Base-by-base conservation (phyloP, 2,888 invertebrate species). In the Helleia helle region DNA sequence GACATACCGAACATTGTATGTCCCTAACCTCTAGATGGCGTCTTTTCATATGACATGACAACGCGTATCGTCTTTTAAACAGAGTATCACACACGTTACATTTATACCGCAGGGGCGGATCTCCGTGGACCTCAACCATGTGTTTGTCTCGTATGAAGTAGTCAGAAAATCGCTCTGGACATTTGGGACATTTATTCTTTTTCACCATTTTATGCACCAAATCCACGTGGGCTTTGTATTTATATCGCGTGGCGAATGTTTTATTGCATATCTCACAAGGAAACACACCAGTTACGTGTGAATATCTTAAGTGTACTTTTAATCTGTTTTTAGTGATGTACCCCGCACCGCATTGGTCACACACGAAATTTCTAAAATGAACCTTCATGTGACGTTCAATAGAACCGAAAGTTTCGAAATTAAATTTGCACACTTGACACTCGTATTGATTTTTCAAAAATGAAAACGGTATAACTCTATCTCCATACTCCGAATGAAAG, bases 301-400 rank as follows among this genome's bases (percentile, higher is more conserved):
- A 63, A 11, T 65, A 66, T 41, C 73, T 71, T 0, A 56, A 44
- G 17, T 80, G 80, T 0, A 74, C 71, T 52, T 75, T 75, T 2
- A 79, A 37, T 2, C 71, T 51, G 18, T 68, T 69, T 38, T 65
- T 66, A 0, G 75, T 80, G 0, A 74, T 63, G 22, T 73, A 80
- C 0, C 80, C 80, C 0, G 69, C 59, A 0, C 76, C 77, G 17
- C 79, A 79, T 2, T 71, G 67, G 8, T 69, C 67, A 31, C 79
- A 79, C 0, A 77, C 65, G 13, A 67, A 75, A 9, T 79, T 77
- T 9, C 75, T 58, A 31, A 62, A 80, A 42, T 80, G 80, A 0
- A 65, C 61, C 4, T 80, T 80, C 80, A 80, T 80, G 43, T 80
- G 80, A 2, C 49, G 31, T 25, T 79, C 79, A 1, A 75, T 68